These are phyloP conservation scores for Steinernema khuongi DNA, from an alignment of 1,140 invertebrate species.

Conservation along the genomic window DNA sequence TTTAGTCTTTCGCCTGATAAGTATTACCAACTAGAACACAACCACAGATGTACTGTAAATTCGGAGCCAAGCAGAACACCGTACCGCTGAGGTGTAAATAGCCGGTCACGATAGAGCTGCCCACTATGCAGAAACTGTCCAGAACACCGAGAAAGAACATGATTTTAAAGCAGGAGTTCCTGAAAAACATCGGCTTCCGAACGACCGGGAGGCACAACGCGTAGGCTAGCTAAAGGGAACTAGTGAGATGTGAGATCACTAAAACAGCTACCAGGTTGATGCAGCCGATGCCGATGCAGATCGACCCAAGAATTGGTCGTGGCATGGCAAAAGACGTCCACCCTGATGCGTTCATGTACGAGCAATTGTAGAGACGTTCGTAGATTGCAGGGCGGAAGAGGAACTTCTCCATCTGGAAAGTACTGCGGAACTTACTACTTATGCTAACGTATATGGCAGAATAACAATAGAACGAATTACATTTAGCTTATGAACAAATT, in stretches of 20 bases:
- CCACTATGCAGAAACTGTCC: neutral
- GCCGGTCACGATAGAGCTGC: neutral
- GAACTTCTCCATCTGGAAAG: neutral
- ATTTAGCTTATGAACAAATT: too few species aligned
- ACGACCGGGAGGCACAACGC: neutral
- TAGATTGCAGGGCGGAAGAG: neutral
- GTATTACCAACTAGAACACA: neutral
- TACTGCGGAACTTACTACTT: too few species aligned
- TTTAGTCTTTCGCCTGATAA: too few species aligned
- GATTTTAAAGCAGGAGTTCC: neutral
- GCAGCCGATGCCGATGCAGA: neutral
- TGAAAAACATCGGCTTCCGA: neutral
- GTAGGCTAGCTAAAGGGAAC: neutral
- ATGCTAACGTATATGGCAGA: too few species aligned
- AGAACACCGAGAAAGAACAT: neutral
- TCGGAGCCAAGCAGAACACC: neutral
- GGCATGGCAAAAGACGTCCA: neutral
- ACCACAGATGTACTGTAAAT: neutral
- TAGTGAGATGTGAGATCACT: neutral
- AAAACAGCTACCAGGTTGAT: neutral
- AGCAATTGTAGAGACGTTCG: neutral
- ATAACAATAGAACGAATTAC: too few species aligned
- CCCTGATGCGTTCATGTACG: neutral
- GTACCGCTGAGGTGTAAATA: neutral
- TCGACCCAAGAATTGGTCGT: neutral